Conservation (phyloP, 2,113 vertebrate species). For the Carassius carassius region DNA sequence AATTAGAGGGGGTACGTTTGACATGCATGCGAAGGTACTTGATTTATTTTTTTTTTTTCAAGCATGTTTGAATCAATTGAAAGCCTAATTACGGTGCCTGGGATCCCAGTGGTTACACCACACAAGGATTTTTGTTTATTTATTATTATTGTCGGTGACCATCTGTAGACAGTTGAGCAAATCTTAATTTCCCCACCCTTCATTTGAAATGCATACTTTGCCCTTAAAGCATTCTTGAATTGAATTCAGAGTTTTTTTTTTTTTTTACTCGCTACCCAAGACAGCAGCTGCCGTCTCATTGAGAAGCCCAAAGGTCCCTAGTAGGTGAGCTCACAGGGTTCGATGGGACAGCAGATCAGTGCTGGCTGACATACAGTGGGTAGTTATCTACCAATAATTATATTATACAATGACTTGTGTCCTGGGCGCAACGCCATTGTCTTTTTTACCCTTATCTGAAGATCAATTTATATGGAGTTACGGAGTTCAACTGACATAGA, state of each 20-base stretch:
- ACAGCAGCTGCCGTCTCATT: not conserved
- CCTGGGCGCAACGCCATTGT: not conserved
- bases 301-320: constrained; percentile 25
- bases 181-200: not conserved
- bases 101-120: constrained; percentile 1
- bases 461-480: too few relatives aligned
- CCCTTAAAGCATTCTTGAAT: not conserved
- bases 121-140: not conserved
- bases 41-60: not conserved
- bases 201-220: not conserved
- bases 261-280: not conserved
- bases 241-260: not conserved
- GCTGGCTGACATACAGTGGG: not conserved
- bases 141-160: not conserved
- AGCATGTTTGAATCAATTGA: constrained; percentile 28
- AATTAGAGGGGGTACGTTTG: not conserved
- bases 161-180: not conserved
- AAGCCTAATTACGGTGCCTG: constrained; percentile 4
- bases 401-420: not conserved
- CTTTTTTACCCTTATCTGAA: not conserved
- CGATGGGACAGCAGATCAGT: not conserved
- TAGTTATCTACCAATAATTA: not conserved
- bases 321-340: constrained; percentile 2
- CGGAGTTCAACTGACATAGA: not conserved
- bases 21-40: not conserved